Evolutionary conservation across 2,797 vertebrate species (phyloP), one percentile per base, ranked within the genome.

Genomic region (Heteromormyrus szaboi): DNA sequence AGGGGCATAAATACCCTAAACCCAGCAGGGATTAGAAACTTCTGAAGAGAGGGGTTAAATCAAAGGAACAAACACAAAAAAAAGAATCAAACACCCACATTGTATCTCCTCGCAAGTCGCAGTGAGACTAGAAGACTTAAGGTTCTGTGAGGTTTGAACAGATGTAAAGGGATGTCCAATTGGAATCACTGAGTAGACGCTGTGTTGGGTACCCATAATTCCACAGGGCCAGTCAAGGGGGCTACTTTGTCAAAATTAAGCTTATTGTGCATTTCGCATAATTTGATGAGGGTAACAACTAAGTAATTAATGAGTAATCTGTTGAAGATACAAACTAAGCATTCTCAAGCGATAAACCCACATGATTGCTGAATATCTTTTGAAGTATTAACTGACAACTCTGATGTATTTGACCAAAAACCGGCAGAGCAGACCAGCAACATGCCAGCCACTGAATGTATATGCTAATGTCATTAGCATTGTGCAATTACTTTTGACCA

Each of bases 171-270:
- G 72, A 92, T 87, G 83, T 83, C 37, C 25, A 4, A 54, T 25
- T 50, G 85, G 88, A 65, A 90, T 92, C 83, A 92, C 91, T 86
- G 90, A 90, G 92, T 93, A 89, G 89, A 89, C 87, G 91, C 90
- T 91, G 92, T 89, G 91, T 86, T 93, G 88, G 93, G 92, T 93
- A 92, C 89, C 89, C 68, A 65, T 90, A 91, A 91, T 91, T 89
- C 90, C 65, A 54, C 89, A 22, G 6, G 76, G 89, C 48, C 85
- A 91, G 88, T 92, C 72, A 79, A 41, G 37, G 17, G 1, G 90
- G 92, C 91, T 86, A 53, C 25, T 84, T 22, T 51, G 9, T 2
- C 46, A 84, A 50, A 84, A 51, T 9, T 9, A n/a, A 84, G n/a
- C n/a, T 84, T 22, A 84, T 29, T 29, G 19, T 17, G 17, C 37